phyloP scores from a whole-genome alignment of 1,140 invertebrate genomes.

The Oncopeltus fasciatus region DNA sequence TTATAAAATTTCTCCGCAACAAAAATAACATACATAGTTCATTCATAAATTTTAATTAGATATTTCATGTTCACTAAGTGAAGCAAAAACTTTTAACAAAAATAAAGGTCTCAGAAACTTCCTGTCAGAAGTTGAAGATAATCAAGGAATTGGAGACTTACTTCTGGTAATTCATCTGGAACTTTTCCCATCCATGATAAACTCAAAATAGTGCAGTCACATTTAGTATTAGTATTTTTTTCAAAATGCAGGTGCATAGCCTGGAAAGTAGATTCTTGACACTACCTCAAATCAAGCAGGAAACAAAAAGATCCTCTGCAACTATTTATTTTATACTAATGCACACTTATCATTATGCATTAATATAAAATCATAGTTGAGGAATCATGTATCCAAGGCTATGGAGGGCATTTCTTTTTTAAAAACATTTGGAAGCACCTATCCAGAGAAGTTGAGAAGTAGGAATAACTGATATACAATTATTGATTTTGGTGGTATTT shows the following conservation, averaged over 20 bases:
- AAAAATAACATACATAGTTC: too few relatives aligned
- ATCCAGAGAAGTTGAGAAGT: neutral
- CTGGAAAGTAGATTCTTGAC: neutral
- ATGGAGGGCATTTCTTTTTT: neutral
- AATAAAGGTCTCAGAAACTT: too few relatives aligned
- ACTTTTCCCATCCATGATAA: conserved; percentile 97
- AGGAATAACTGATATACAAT: neutral
- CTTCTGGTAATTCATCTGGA: conserved; percentile 83
- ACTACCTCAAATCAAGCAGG: neutral
- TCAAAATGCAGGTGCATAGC: conserved; percentile 85
- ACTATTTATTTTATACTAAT: neutral
- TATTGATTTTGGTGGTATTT: neutral
- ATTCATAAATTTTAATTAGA: too few relatives aligned
- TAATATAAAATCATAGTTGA: neutral
- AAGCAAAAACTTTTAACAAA: too few relatives aligned
- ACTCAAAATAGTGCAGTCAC: conserved; percentile 86
- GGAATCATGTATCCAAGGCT: too few relatives aligned
- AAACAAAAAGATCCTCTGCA: neutral
- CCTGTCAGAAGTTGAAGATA: too few relatives aligned
- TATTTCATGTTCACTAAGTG: too few relatives aligned
- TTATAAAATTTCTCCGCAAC: too few relatives aligned
- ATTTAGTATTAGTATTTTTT: conserved; percentile 77
- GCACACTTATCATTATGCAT: neutral
- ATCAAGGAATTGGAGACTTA: too few relatives aligned
- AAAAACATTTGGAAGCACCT: neutral